phyloP scores from a whole-genome alignment of 2,113 vertebrate species.

The Malurus alboscapulatus region DNA sequence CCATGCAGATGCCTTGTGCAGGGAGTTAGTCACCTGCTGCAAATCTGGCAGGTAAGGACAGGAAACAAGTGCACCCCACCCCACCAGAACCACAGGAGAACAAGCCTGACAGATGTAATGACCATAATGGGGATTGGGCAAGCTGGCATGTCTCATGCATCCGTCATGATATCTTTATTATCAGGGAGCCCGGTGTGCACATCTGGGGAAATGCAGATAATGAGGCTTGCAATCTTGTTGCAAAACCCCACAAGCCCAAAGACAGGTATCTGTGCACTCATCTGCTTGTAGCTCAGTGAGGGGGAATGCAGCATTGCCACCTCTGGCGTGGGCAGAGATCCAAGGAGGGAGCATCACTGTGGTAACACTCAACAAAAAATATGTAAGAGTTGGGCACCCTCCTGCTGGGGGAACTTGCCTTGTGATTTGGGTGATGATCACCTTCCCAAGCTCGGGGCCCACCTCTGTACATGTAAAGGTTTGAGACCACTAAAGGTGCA shows the following conservation, averaged over 20 bases:
- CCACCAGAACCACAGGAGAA: slow-evolving; percentile 5
- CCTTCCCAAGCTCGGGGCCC: not conserved
- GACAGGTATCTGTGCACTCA: not conserved
- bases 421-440: not conserved
- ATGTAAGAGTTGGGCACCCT: not conserved
- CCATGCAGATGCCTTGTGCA: not conserved
- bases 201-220: slow-evolving; percentile 49
- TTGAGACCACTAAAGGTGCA: not conserved
- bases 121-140: slow-evolving; percentile 49
- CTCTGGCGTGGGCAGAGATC: not conserved
- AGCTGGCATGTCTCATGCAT: slow-evolving; percentile 32
- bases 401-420: not conserved
- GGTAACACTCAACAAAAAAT: not conserved
- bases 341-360: not conserved
- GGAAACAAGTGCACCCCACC: slow-evolving; percentile 49
- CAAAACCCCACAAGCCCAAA: slow-evolving; percentile 15
- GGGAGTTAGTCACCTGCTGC: not conserved
- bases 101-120: slow-evolving; percentile 55
- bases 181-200: not conserved
- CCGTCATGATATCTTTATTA: slow-evolving; percentile 16
- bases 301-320: not conserved
- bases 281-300: not conserved
- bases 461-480: not conserved
- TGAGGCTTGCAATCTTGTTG: slow-evolving; percentile 37
- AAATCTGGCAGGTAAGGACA: slow-evolving; percentile 9